These are phyloP conservation scores for Intellagama lesueurii DNA, from an alignment of 2,797 vertebrate genomes.

Conservation along the genomic window DNA sequence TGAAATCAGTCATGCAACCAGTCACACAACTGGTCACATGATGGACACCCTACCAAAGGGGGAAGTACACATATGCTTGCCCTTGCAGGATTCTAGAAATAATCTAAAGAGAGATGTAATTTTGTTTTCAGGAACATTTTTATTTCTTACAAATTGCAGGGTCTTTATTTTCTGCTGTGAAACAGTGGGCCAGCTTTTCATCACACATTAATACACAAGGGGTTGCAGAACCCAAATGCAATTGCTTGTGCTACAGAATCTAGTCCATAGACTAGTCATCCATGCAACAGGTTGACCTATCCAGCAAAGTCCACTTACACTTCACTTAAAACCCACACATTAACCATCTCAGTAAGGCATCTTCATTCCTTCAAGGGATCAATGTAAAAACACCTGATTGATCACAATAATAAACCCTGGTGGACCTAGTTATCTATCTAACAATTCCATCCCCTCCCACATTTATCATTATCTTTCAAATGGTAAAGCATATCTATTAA, in stretches of 20 bases:
- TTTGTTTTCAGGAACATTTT: not conserved
- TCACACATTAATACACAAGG: not conserved
- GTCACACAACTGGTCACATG: too few species aligned
- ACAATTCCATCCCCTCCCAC: not conserved
- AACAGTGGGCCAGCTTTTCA: too few species aligned
- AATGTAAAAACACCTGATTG: not conserved
- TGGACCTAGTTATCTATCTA: not conserved
- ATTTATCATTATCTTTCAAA: conserved; percentile 27
- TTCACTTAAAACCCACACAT: not conserved
- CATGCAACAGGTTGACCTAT: not conserved
- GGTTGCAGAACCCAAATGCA: not conserved
- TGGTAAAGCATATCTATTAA: conserved; percentile 10
- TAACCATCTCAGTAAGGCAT: not conserved
- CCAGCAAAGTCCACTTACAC: not conserved
- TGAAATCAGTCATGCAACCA: too few species aligned
- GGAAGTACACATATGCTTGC: too few species aligned
- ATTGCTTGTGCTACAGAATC: not conserved
- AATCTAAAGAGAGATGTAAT: not conserved
- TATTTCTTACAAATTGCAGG: not conserved
- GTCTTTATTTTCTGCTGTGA: not conserved
- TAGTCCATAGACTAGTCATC: not conserved
- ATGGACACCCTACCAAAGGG: too few species aligned
- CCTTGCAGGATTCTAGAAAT: not conserved
- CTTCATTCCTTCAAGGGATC: not conserved
- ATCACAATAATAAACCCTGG: not conserved